phyloP scores from a whole-genome alignment of 2,797 vertebrate genomes.

The Enteromius afrohamiltoni region DNA sequence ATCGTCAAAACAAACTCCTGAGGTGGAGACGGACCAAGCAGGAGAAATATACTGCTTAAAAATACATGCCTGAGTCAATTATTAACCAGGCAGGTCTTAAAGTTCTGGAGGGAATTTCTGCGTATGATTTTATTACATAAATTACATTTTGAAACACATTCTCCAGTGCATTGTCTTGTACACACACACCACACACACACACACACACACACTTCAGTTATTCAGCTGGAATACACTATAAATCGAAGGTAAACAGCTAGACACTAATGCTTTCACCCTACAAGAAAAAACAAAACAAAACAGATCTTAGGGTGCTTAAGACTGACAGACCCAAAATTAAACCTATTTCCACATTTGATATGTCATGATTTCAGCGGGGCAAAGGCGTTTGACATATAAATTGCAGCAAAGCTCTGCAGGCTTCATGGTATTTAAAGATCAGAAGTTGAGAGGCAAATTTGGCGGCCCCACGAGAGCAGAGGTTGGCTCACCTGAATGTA shows the following conservation, averaged over 20 bases:
- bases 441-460: constrained; percentile 1
- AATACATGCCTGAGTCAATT: constrained; percentile 29
- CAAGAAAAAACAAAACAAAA: background rate
- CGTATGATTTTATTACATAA: constrained; percentile 25
- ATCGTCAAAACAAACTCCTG: constrained; percentile 16
- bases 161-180: background rate
- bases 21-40: background rate
- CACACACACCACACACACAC: background rate
- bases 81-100: background rate
- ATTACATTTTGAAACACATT: constrained; percentile 13
- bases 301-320: background rate
- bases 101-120: background rate
- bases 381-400: constrained; percentile 32
- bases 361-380: constrained; percentile 29
- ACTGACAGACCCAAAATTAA: constrained; percentile 10
- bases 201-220: background rate
- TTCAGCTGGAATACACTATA: background rate
- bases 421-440: constrained; percentile 50
- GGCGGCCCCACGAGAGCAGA: constrained; percentile 39
- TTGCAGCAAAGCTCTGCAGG: constrained; percentile 36
- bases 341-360: constrained; percentile 40
- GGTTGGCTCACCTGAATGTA: constrained; percentile 67
- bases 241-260: background rate
- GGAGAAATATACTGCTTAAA: constrained; percentile 4
- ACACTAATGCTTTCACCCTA: background rate